phyloP scores from a whole-genome alignment of 2,113 vertebrate genomes.

The Leptobrachium leishanense region DNA sequence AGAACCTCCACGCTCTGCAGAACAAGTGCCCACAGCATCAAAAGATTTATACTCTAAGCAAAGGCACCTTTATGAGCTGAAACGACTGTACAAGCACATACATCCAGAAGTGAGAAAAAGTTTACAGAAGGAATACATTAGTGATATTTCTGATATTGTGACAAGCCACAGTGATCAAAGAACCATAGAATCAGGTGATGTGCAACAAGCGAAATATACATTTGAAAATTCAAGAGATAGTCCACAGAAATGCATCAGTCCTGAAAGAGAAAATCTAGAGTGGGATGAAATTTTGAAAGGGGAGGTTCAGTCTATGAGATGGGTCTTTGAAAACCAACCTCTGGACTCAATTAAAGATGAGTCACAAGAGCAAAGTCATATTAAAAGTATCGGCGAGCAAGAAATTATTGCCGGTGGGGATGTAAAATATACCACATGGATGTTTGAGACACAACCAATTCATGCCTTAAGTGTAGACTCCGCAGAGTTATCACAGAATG shows the following conservation, averaged over 20 bases:
- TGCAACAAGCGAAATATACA: conserved; percentile 65
- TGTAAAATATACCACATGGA: conserved; percentile 77
- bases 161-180: conserved; percentile 59
- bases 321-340: conserved; percentile 84
- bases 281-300: conserved; percentile 81
- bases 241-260: conserved; percentile 65
- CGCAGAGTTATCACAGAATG: conserved; percentile 55
- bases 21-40: conserved; percentile 50
- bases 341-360: conserved; percentile 74
- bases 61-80: conserved; percentile 76
- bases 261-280: conserved; percentile 72
- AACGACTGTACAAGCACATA: conserved; percentile 80
- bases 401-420: conserved; percentile 78
- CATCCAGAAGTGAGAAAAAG: conserved; percentile 79
- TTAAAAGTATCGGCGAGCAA: conserved; percentile 66
- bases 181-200: conserved; percentile 66
- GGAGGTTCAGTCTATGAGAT: conserved; percentile 79
- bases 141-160: conserved; percentile 67
- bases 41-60: conserved; percentile 76
- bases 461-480: conserved; percentile 60
- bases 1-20: conserved; percentile 59
- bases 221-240: conserved; percentile 71
- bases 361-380: conserved; percentile 61
- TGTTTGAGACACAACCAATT: conserved; percentile 84
- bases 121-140: conserved; percentile 75